A percentile compares a stretch with the other conserved stretches of the same genome.
These are phyloP conservation scores for Oryctolagus cuniculus DNA, from an alignment of 2,113 vertebrate species.

Conservation along the genomic window DNA sequence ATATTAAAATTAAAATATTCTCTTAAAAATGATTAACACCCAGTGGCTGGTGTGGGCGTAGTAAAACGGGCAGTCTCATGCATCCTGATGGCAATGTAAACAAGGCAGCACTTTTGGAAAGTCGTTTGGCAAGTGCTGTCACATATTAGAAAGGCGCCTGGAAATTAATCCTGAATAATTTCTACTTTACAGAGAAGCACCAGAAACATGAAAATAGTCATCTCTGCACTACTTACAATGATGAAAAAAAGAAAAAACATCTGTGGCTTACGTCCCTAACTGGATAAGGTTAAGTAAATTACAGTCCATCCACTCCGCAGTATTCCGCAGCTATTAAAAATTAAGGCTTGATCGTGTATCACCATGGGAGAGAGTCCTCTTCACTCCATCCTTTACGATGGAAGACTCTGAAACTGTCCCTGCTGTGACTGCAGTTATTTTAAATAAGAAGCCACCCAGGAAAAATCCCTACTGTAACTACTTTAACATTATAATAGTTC, in stretches of 20 bases:
- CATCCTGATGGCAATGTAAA: not conserved
- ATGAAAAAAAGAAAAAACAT: not conserved
- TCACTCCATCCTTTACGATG: not conserved
- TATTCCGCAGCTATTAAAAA: not conserved
- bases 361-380: not conserved
- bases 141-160: not conserved
- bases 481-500: slow-evolving; percentile 37
- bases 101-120: not conserved
- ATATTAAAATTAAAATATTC: slow-evolving; percentile 61
- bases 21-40: slow-evolving; percentile 11
- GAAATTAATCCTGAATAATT: slow-evolving; percentile 6
- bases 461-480: not conserved
- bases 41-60: not conserved
- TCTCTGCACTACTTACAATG: not conserved
- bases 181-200: not conserved
- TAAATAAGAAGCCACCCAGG: slow-evolving; percentile 10
- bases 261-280: not conserved
- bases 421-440: slow-evolving; percentile 9
- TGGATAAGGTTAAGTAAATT: not conserved
- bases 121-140: not conserved
- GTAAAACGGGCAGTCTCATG: slow-evolving; percentile 1
- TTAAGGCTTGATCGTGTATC: not conserved
- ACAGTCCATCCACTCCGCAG: not conserved
- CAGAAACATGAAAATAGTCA: not conserved
- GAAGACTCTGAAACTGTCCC: slow-evolving; percentile 14